Conservation (phyloP, 2,113 vertebrate species). For the Delphinus delphis region DNA sequence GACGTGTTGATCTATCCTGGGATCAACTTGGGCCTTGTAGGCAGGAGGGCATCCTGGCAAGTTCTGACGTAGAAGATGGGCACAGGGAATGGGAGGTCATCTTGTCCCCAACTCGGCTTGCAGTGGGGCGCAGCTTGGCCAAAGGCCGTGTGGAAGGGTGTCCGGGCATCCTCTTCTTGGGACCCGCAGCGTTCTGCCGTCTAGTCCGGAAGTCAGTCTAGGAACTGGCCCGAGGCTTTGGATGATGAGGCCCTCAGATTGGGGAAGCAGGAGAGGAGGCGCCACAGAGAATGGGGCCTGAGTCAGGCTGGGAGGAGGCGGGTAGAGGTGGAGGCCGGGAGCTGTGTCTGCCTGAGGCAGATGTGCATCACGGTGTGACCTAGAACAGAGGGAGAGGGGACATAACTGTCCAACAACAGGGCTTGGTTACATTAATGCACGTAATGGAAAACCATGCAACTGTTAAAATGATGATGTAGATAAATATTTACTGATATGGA, state of each 20-base stretch:
- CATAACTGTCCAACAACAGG: background rate
- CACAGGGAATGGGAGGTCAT: background rate
- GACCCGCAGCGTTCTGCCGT: background rate
- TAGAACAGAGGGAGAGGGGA: background rate
- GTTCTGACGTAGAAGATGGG: background rate
- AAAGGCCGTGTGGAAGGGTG: background rate
- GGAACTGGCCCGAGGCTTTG: background rate
- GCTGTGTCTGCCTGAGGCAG: background rate
- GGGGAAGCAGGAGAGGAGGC: background rate
- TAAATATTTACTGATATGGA: constrained; percentile 55
- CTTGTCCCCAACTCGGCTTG: background rate
- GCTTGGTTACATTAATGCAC: background rate
- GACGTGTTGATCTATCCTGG: background rate
- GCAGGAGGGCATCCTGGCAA: background rate
- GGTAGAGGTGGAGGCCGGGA: background rate
- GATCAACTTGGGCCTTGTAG: background rate
- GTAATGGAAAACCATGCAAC: constrained; percentile 40
- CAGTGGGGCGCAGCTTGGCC: background rate
- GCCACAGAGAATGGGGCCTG: background rate
- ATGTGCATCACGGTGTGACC: background rate
- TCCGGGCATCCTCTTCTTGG: background rate
- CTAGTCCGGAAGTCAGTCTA: background rate
- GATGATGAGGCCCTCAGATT: background rate
- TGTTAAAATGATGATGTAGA: constrained; percentile 46
- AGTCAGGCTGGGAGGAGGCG: background rate